Evolutionary conservation across 2,888 invertebrate genomes (phyloP).

Genomic region (Drepanosiphum platanoidis): DNA sequence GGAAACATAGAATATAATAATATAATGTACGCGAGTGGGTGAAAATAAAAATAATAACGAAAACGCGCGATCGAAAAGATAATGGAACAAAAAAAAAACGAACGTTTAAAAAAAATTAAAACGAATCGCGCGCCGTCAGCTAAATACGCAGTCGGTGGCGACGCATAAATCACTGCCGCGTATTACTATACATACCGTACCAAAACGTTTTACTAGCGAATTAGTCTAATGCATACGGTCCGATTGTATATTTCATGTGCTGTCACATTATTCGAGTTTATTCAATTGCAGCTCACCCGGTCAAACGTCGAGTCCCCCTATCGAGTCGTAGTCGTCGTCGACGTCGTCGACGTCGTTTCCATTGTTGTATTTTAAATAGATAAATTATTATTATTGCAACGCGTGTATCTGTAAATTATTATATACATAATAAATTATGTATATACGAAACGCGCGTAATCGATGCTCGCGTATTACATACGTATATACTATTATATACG

Average conservation of each 20-base stretch:
- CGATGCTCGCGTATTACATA: too few species aligned
- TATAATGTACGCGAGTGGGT: background rate
- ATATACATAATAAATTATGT: too few species aligned
- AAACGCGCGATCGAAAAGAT: background rate
- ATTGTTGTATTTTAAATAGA: conserved; percentile 44
- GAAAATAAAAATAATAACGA: background rate
- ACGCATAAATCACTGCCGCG: conserved; percentile 15
- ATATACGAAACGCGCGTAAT: conserved; percentile 4
- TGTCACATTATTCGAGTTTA: conserved; percentile 45
- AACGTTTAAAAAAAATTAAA: conserved; percentile 40
- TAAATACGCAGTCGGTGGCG: background rate
- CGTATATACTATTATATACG: too few species aligned
- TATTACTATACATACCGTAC: too few species aligned
- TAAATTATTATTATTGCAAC: conserved; percentile 44
- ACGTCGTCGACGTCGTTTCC: too few species aligned
- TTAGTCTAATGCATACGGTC: conserved; percentile 46
- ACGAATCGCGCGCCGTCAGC: background rate
- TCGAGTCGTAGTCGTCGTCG: too few species aligned
- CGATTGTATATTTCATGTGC: conserved; percentile 33
- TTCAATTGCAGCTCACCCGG: conserved; percentile 45
- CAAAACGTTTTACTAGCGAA: conserved; percentile 33
- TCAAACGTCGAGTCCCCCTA: conserved; percentile 32
- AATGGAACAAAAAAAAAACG: background rate
- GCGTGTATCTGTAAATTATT: too few species aligned
- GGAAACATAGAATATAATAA: too few species aligned